Conservation (phyloP, 2,797 vertebrate species). For the Selene dorsalis region DNA sequence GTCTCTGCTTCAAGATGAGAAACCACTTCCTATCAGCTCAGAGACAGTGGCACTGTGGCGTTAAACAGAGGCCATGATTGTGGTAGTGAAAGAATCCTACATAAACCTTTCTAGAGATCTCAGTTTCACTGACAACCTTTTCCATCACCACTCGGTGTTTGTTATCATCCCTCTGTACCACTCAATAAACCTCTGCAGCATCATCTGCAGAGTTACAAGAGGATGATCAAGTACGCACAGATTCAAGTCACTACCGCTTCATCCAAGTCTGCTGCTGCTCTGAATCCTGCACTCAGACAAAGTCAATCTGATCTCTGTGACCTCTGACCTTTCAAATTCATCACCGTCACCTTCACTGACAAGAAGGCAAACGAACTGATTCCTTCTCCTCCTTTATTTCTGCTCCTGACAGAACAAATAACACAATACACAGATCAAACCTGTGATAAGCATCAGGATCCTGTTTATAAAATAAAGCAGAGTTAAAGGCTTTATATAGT, state of each 20-base stretch:
- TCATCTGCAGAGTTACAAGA: neutral
- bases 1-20: conserved; percentile 65
- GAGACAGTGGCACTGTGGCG: conserved; percentile 80
- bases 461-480: neutral
- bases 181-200: conserved; percentile 16
- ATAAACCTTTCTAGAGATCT: conserved; percentile 33
- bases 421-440: neutral
- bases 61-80: conserved; percentile 68
- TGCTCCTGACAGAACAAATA: too few species aligned
- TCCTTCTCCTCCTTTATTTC: conserved; percentile 20
- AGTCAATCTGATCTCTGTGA: neutral
- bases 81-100: conserved; percentile 39
- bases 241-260: neutral
- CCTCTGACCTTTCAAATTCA: neutral
- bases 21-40: conserved; percentile 75
- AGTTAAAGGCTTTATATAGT: neutral
- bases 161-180: neutral
- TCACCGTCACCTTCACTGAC: neutral
- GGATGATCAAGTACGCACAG: neutral
- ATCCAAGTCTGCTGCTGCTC: neutral
- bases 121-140: conserved; percentile 38
- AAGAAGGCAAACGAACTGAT: conserved; percentile 10
- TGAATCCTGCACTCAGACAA: neutral
- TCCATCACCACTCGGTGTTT: neutral
- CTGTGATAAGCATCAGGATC: neutral